Conservation (phyloP, 2,888 invertebrate species). For the Bombylius major region DNA sequence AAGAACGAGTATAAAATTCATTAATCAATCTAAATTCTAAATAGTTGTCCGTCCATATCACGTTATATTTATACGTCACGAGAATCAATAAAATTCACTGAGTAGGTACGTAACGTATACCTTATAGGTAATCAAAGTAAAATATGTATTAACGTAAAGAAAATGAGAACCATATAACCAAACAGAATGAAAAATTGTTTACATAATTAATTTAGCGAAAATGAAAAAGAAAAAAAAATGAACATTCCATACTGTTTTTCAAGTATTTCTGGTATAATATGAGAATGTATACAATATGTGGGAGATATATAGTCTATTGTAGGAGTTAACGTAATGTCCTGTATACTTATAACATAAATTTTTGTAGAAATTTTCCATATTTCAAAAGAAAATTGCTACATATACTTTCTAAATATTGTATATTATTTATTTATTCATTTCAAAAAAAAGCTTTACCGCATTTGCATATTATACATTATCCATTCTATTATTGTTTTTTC, state of each 20-base stretch:
- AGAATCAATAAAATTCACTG: not conserved
- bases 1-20: too few relatives aligned
- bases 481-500: too few relatives aligned
- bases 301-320: too few relatives aligned
- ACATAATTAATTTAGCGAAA: slow-evolving; percentile 25
- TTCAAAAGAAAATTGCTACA: too few relatives aligned
- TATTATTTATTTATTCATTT: not conserved
- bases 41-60: not conserved
- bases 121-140: not conserved
- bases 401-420: too few relatives aligned
- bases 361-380: too few relatives aligned
- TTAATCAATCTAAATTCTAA: not conserved
- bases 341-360: too few relatives aligned
- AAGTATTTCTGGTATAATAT: too few relatives aligned
- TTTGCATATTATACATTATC: not conserved
- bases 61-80: not conserved
- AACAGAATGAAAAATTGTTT: slow-evolving; percentile 21
- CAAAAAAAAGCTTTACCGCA: not conserved
- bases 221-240: slow-evolving; percentile 7
- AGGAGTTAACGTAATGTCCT: too few relatives aligned
- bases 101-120: too few relatives aligned
- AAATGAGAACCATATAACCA: not conserved
- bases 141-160: slow-evolving; percentile 1
- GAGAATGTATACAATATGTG: too few relatives aligned
- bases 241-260: not conserved